Conservation (phyloP, 2,113 vertebrate genomes). For the Nothoprocta pentlandii region DNA sequence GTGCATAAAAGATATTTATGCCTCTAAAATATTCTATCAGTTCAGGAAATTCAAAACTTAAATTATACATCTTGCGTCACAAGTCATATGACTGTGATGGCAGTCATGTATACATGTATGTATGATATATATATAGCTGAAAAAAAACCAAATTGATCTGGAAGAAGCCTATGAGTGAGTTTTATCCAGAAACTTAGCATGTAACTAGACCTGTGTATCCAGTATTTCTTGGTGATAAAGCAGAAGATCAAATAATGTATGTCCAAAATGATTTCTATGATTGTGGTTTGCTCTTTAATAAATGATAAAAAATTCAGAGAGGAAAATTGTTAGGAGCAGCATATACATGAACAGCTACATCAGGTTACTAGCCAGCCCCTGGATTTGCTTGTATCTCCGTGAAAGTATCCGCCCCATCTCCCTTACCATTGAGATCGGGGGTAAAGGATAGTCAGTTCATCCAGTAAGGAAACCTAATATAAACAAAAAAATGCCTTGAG, state of each 20-base stretch:
- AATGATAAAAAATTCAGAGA: neutral
- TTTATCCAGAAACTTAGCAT: neutral
- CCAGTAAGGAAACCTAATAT: neutral
- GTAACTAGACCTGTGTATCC: neutral
- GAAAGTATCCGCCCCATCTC: neutral
- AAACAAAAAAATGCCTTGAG: neutral
- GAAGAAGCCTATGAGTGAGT: neutral
- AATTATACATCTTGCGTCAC: neutral
- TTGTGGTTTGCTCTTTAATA: neutral
- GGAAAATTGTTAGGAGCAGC: neutral
- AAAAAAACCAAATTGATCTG: neutral
- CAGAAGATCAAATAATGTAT: neutral
- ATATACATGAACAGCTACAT: neutral
- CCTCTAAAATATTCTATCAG: neutral
- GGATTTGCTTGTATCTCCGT: neutral
- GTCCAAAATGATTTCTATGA: neutral
- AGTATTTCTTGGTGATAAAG: neutral
- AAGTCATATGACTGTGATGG: accelerated
- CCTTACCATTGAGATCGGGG: neutral
- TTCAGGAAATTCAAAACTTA: neutral
- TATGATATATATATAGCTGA: neutral
- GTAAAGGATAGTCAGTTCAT: neutral
- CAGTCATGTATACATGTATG: too few relatives aligned
- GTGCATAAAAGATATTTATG: neutral
- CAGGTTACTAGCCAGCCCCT: neutral